phyloP scores from a whole-genome alignment of 2,797 vertebrate species.

The Hapalemur alaotrensis region DNA sequence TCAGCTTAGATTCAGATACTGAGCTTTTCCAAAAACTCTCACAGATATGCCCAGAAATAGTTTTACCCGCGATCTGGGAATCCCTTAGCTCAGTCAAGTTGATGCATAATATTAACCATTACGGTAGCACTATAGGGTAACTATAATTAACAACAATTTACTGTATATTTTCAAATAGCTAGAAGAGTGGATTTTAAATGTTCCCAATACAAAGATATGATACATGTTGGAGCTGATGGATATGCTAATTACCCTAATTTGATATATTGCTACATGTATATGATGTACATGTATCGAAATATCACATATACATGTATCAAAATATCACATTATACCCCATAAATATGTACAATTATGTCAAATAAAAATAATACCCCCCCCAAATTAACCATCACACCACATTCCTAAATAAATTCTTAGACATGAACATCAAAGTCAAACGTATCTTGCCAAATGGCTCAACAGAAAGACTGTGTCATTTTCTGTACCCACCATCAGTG shows the following conservation, averaged over 20 bases:
- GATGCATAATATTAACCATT: not conserved
- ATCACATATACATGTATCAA: not conserved
- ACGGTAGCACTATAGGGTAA: not conserved
- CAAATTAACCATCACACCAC: not conserved
- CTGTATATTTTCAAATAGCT: not conserved
- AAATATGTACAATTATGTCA: not conserved
- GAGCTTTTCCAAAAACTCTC: not conserved
- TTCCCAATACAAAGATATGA: not conserved
- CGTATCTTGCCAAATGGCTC: not conserved
- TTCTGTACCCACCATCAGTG: not conserved
- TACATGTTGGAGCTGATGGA: not conserved
- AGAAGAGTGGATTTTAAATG: not conserved
- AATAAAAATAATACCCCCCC: not conserved
- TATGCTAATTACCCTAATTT: not conserved
- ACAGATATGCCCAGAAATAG: not conserved
- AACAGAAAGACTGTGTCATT: not conserved
- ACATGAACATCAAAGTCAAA: not conserved
- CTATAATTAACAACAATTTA: not conserved
- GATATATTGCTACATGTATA: not conserved
- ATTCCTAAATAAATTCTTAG: conserved; percentile 7
- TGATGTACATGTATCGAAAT: not conserved
- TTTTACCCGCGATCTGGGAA: not conserved
- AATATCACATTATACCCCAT: not conserved
- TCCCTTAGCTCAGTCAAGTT: not conserved
- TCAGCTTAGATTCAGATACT: not conserved